Conservation (phyloP, 1,140 invertebrate genomes). For the Macrotrachela quadricornifera region DNA sequence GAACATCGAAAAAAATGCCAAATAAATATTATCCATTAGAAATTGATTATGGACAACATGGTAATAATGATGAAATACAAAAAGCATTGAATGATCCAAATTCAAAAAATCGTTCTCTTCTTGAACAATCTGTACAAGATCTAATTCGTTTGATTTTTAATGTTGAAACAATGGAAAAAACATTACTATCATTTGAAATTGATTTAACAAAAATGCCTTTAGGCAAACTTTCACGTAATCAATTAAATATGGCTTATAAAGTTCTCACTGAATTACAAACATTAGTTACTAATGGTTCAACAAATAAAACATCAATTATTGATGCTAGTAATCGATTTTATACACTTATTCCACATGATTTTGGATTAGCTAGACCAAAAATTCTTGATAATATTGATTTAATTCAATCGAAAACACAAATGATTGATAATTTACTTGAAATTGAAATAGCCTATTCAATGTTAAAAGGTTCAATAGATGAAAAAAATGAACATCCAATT, state of each 20-base stretch:
- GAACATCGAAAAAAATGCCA: slow-evolving; percentile 54
- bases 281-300: slow-evolving; percentile 30
- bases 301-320: slow-evolving; percentile 40
- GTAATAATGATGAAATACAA: background rate
- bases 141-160: slow-evolving; percentile 71
- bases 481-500: slow-evolving; percentile 40
- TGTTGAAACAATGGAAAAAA: slow-evolving; percentile 66
- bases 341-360: slow-evolving; percentile 78
- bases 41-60: slow-evolving; percentile 50
- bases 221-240: slow-evolving; percentile 73
- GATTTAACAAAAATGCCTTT: slow-evolving; percentile 91
- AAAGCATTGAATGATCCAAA: slow-evolving; percentile 20
- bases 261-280: slow-evolving; percentile 55
- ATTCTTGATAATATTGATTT: slow-evolving; percentile 50
- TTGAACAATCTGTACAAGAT: slow-evolving; percentile 54
- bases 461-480: slow-evolving; percentile 38
- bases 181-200: slow-evolving; percentile 76
- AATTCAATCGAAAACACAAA: slow-evolving; percentile 65
- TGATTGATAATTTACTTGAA: slow-evolving; percentile 73
- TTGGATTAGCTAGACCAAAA: slow-evolving; percentile 55
- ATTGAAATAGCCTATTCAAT: slow-evolving; percentile 82
- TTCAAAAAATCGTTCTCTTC: slow-evolving; percentile 37
- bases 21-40: slow-evolving; percentile 68
- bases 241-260: slow-evolving; percentile 61
- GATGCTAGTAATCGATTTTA: slow-evolving; percentile 77